These are phyloP conservation scores for Ochotona curzoniae DNA, from an alignment of 2,113 vertebrate species.

Conservation along the genomic window DNA sequence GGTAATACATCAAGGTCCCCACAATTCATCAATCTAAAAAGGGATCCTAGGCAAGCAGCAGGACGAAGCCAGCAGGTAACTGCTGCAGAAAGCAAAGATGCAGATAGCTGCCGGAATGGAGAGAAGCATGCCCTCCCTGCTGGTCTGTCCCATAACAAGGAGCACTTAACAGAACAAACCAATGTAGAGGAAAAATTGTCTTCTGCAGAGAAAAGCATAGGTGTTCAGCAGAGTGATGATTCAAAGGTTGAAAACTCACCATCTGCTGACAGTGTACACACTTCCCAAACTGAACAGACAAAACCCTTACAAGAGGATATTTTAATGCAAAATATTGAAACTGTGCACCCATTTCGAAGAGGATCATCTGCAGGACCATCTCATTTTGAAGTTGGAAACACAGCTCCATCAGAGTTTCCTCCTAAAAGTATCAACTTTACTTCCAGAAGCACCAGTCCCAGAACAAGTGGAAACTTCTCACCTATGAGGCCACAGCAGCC, in stretches of 20 bases:
- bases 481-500: constrained; percentile 85
- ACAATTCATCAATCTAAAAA: constrained; percentile 87
- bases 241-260: constrained; percentile 80
- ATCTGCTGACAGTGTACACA: constrained; percentile 79
- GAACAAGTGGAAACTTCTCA: constrained; percentile 83
- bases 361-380: constrained; percentile 79
- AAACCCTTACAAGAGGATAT: constrained; percentile 80
- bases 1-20: constrained; percentile 83
- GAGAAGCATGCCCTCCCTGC: constrained; percentile 73
- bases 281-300: constrained; percentile 81
- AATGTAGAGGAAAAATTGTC: constrained; percentile 79
- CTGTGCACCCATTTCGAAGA: constrained; percentile 87
- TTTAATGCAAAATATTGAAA: constrained; percentile 87
- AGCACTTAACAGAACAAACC: constrained; percentile 75
- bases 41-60: constrained; percentile 89
- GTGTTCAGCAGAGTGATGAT: constrained; percentile 72
- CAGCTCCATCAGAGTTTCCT: constrained; percentile 82
- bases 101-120: constrained; percentile 83
- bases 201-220: constrained; percentile 78
- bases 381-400: constrained; percentile 86
- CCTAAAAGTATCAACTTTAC: constrained; percentile 80
- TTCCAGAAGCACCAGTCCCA: constrained; percentile 81
- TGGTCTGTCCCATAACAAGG: constrained; percentile 16
- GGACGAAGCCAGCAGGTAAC: constrained; percentile 90
- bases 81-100: constrained; percentile 84